phyloP scores from a whole-genome alignment of 2,113 vertebrate species.

The Colius striatus region DNA sequence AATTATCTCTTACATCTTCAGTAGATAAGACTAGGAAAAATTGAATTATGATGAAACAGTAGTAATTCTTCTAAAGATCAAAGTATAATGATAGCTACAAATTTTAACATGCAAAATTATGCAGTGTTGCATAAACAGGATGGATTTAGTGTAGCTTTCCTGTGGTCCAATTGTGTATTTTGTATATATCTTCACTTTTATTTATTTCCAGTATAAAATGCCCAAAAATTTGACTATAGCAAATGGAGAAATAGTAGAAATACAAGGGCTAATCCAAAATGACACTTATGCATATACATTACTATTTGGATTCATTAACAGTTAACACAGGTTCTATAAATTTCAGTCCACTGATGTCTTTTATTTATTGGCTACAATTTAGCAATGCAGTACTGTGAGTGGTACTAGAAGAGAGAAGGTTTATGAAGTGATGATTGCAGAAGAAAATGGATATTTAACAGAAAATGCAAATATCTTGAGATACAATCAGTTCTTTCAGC shows the following conservation, averaged over 20 bases:
- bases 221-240: background rate
- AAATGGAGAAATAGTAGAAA: background rate
- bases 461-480: background rate
- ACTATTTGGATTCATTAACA: background rate
- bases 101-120: conserved; percentile 34
- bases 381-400: background rate
- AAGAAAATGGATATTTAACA: background rate
- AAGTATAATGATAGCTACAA: conserved; percentile 21
- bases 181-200: background rate
- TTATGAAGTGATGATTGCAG: background rate
- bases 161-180: background rate
- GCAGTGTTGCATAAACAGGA: background rate
- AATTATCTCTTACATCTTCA: conserved; percentile 28
- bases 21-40: conserved; percentile 35
- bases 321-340: background rate
- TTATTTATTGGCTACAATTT: background rate
- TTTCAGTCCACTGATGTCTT: background rate
- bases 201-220: background rate
- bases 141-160: background rate
- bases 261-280: background rate
- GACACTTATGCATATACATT: fast-evolving
- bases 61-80: conserved; percentile 26
- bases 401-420: background rate
- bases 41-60: background rate
- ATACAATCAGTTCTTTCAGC: background rate